phyloP scores from a whole-genome alignment of 2,888 invertebrate species.

The Apamea monoglypha region DNA sequence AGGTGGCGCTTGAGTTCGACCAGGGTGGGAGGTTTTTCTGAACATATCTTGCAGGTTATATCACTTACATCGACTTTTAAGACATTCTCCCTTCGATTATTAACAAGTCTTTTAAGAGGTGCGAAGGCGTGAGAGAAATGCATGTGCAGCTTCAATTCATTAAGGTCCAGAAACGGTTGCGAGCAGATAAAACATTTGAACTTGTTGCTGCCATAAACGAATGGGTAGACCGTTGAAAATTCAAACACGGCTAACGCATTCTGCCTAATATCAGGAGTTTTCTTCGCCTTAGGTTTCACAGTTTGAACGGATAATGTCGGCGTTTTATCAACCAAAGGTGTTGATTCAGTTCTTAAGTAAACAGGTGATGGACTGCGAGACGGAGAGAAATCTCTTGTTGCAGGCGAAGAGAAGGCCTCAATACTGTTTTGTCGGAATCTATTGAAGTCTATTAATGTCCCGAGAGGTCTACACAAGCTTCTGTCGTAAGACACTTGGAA shows the following conservation, averaged over 20 bases:
- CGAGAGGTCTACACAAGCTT: conserved; percentile 85
- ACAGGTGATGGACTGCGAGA: conserved; percentile 82
- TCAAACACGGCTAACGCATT: conserved; percentile 85
- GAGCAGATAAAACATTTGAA: conserved; percentile 87
- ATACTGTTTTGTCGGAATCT: conserved; percentile 71
- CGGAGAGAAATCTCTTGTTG: conserved; percentile 64
- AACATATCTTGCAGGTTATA: conserved; percentile 82
- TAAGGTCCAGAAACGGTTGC: conserved; percentile 82
- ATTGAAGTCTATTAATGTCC: conserved; percentile 82
- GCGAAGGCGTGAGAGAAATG: conserved; percentile 79
- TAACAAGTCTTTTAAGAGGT: conserved; percentile 82
- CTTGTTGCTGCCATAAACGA: conserved; percentile 86
- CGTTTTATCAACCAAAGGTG: conserved; percentile 48
- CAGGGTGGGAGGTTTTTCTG: conserved; percentile 72
- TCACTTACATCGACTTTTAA: conserved; percentile 85
- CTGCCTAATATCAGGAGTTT: conserved; percentile 79
- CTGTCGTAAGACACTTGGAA: conserved; percentile 88
- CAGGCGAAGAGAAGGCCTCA: conserved; percentile 46
- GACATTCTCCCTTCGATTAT: conserved; percentile 84
- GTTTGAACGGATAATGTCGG: conserved; percentile 29
- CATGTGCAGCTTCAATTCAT: conserved; percentile 82
- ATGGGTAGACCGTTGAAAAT: conserved; percentile 85
- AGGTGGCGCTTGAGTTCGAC: conserved; percentile 81
- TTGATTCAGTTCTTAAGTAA: conserved; percentile 55
- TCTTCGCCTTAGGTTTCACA: conserved; percentile 52